Conservation (phyloP, 2,113 vertebrate species). For the Eudyptes chrysolophus region DNA sequence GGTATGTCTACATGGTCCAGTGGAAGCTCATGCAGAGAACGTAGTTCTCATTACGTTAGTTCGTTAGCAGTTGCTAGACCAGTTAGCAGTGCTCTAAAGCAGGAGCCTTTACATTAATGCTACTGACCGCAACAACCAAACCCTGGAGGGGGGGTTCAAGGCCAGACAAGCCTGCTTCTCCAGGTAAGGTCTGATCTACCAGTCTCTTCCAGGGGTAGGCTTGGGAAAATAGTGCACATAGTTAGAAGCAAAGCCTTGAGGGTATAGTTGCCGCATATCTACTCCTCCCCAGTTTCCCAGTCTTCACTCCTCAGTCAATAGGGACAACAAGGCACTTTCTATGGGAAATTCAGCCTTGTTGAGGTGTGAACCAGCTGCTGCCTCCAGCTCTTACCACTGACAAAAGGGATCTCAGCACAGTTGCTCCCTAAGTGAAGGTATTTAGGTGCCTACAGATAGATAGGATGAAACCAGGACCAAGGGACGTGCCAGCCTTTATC, state of each 20-base stretch:
- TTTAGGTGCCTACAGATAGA: background rate
- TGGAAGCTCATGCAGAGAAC: background rate
- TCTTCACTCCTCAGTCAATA: background rate
- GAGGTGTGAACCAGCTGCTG: background rate
- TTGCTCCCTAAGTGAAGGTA: background rate
- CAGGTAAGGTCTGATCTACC: background rate
- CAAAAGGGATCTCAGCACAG: background rate
- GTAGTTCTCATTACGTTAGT: background rate
- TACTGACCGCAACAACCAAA: background rate
- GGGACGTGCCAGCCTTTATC: background rate
- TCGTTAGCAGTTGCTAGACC: background rate
- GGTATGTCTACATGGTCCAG: background rate
- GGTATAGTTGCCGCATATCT: background rate
- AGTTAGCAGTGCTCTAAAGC: background rate
- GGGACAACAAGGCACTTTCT: background rate
- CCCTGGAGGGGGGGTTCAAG: accelerated
- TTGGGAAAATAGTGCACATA: background rate
- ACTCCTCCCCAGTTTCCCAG: background rate
- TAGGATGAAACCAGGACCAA: background rate
- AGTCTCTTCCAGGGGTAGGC: background rate
- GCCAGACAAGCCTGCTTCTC: background rate
- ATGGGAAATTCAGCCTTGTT: background rate
- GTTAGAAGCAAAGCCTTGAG: background rate
- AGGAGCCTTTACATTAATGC: background rate
- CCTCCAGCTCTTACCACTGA: background rate